Base-by-base conservation (phyloP, 2,888 invertebrate genomes). In the Bhutanitis thaidina region DNA sequence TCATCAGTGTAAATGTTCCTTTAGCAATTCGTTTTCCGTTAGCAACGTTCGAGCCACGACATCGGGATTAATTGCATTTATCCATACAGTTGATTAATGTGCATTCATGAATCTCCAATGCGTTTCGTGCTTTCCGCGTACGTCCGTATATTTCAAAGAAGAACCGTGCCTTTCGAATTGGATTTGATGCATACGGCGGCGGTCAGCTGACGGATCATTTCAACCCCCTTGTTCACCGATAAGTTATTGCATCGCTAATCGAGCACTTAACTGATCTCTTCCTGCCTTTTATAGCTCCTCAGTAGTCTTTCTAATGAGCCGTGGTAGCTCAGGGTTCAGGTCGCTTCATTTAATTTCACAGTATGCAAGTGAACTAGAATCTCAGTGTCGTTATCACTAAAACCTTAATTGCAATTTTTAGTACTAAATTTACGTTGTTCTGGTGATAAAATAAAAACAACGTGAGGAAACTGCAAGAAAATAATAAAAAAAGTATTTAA, bases 81-180 rank as follows among this genome's bases (percentile, higher is more conserved):
- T 62, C 57, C 63, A 59, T 52, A 60, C 61, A 58, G 54, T 64
- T 78, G 77, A 78, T 78, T 76, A 77, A 78, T 78, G 77, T 62
- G 59, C 66, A 59, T 66, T 67, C 65, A 67, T 75, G 75, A 71
- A 70, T 71, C 62, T 58, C 56, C 54, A 60, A 56, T 57, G 53
- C 53, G 54, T 54, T 56, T 48, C 48, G 54, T 57, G 55, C 58
- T 56, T 58, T 55, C 54, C 49, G 35, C 45, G 43, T 58, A 56
- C 53, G 39, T 41, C 45, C 35, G 30, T 48, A 43, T 53, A 53
- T 52, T 35, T 51, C 52, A 48, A 51, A 49, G 52, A 49, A 49
- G 45, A 27, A 40, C 39, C 40, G 43, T 43, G 38, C 45, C 54
- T 53, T 43, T 52, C 54, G 27, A 40, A 20, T 52, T 40, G 55